phyloP scores from a whole-genome alignment of 2,797 vertebrate genomes.

The Acanthurus leucopareius region DNA sequence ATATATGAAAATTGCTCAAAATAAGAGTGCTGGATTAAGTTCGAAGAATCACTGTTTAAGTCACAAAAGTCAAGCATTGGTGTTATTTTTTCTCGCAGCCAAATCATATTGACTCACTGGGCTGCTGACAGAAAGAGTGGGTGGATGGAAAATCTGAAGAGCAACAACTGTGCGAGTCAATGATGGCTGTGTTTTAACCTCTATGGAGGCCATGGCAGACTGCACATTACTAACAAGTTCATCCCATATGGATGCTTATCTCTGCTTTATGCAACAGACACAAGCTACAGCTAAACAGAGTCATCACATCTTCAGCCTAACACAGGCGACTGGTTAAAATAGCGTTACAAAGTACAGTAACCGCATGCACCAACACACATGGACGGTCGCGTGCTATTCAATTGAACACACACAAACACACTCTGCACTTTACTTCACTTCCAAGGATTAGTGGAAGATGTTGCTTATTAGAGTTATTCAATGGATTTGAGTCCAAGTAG shows the following conservation, averaged over 20 bases:
- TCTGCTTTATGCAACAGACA: background rate
- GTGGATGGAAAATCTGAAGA: slow-evolving; percentile 18
- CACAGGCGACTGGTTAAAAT: slow-evolving; percentile 31
- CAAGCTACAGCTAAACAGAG: slow-evolving; percentile 10
- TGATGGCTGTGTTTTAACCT: slow-evolving; percentile 17
- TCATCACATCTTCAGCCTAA: slow-evolving; percentile 40
- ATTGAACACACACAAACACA: background rate
- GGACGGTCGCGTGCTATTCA: background rate
- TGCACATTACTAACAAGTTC: background rate
- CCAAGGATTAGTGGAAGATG: slow-evolving; percentile 61
- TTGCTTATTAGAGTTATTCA: slow-evolving; percentile 63
- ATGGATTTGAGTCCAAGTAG: slow-evolving; percentile 51
- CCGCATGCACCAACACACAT: background rate
- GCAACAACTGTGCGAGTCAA: slow-evolving; percentile 9
- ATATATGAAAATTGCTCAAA: background rate
- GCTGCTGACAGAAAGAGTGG: slow-evolving; percentile 31
- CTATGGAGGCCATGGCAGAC: slow-evolving; percentile 2
- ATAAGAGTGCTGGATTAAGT: background rate
- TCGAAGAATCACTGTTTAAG: background rate
- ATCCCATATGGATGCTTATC: background rate
- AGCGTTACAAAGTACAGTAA: background rate
- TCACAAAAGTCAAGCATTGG: background rate
- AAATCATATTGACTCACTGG: slow-evolving; percentile 13
- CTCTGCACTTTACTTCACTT: slow-evolving; percentile 23
- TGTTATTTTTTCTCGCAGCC: background rate